These are phyloP conservation scores for Presbytis comata DNA, from an alignment of 2,797 vertebrate species.

Conservation along the genomic window DNA sequence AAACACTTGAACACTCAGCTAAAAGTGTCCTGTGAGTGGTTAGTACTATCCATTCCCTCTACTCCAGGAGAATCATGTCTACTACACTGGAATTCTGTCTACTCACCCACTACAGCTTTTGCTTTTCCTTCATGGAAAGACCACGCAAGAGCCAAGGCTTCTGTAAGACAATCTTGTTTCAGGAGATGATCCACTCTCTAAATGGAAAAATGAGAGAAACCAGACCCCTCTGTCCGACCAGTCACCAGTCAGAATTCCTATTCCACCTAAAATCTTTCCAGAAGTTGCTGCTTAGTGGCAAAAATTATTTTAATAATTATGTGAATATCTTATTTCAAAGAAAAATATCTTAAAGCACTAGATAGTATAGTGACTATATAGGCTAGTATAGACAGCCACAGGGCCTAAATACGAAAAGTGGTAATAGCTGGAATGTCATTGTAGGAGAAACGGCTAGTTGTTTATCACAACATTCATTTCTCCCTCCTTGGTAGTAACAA, in stretches of 20 bases:
- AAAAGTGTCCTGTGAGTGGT: background rate
- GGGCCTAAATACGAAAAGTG: background rate
- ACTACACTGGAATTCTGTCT: background rate
- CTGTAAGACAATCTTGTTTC: conserved; percentile 94
- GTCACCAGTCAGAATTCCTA: background rate
- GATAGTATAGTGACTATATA: background rate
- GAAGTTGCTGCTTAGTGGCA: background rate
- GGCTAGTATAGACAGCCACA: background rate
- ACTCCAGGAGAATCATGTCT: background rate
- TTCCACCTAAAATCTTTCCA: background rate
- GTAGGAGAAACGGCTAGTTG: background rate
- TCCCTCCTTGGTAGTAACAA: conserved; percentile 1
- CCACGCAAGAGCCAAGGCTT: conserved; percentile 95
- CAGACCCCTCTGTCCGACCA: background rate
- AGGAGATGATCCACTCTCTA: conserved; percentile 95
- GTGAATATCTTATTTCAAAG: background rate
- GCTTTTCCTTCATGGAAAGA: conserved; percentile 97
- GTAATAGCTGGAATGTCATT: background rate
- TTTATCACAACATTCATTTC: background rate
- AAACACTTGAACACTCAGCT: background rate
- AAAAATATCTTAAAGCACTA: conserved; percentile 43
- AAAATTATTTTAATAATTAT: background rate
- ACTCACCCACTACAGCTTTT: conserved; percentile 96
- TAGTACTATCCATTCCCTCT: background rate
- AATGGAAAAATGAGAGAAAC: conserved; percentile 36